A percentile compares a stretch with the other conserved stretches of the same genome.
Evolutionary conservation across 2,888 invertebrate species (phyloP).

Genomic region (Drosophila mayaguana): DNA sequence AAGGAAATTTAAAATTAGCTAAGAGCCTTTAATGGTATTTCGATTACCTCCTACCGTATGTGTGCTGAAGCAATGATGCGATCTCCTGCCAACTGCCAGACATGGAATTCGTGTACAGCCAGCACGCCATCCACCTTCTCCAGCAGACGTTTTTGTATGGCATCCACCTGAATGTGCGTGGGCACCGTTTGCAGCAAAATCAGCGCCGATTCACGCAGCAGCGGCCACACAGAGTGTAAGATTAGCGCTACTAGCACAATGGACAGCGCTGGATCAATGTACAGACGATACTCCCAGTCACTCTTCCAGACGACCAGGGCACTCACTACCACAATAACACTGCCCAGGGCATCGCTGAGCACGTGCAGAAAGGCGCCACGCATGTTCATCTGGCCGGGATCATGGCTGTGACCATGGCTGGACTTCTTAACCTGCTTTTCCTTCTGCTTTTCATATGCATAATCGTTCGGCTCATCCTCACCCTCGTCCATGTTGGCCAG

Average conservation of each 20-base stretch:
- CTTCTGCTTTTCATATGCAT: constrained; percentile 83
- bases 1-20: not conserved
- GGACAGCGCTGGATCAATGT: constrained; percentile 97
- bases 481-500: constrained; percentile 88
- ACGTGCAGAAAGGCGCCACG: constrained; percentile 99
- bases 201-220: constrained; percentile 96
- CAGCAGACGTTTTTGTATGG: constrained; percentile 93
- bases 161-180: constrained; percentile 97
- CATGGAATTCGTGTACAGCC: constrained; percentile 98
- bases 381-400: constrained; percentile 98
- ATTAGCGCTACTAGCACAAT: constrained; percentile 95
- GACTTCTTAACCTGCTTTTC: constrained; percentile 83
- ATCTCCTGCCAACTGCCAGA: constrained; percentile 99
- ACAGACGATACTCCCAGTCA: constrained; percentile 92
- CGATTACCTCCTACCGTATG: constrained; percentile 89
- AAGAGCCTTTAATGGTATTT: not conserved
- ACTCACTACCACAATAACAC: constrained; percentile 90
- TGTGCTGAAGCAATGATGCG: constrained; percentile 99
- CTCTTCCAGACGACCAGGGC: constrained; percentile 91
- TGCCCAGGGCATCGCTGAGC: constrained; percentile 97
- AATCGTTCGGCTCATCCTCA: constrained; percentile 88
- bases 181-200: constrained; percentile 99
- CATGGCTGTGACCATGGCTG: constrained; percentile 86
- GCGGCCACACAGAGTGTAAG: constrained; percentile 95
- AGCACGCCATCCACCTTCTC: constrained; percentile 97